Evolutionary conservation across 2,888 invertebrate species (phyloP), one percentile per base, ranked within the genome.

Genomic region (Drosophila algonquin): DNA sequence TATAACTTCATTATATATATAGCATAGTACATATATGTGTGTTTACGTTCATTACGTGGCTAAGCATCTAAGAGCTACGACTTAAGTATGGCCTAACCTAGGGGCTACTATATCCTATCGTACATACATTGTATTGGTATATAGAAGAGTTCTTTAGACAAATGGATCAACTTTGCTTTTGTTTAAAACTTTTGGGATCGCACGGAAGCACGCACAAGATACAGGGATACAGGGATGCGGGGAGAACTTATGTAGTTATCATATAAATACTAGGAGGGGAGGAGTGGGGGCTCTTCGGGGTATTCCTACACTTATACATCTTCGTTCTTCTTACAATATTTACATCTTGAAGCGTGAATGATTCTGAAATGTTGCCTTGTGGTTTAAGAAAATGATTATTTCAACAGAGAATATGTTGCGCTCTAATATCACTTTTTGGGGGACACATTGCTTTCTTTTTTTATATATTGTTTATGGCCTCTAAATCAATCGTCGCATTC

Each of bases 401-500:
- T 57, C 61, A 62, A 68, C 55, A 62, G 67, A 60, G 75, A 80
- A 82, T 75, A 79, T 86, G 77, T 83, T 81, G 81, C 86, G 83
- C 76, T 81, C 65, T 83, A 87, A 83, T 83, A 83, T 83, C 83
- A 83, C 83, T 84, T 86, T 86, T 64, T 56, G 54, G 67, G 58
- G 51, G 27, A 77, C 79, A 81, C 82, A 81, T 82, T 81, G 81
- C 82, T 47, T 51, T 32, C 3, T 35, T 12, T 14, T 14, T 40
- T n/a, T n/a, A 7, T n/a, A n/a, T 40, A 40, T 40, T 40, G 40
- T 65, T 78, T 82, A 82, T 83, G 83, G 83, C 83, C 83, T 83
- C 83, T 79, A 35, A 35, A 35, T 35, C 35, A 35, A 35, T 35
- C 5, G 35, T 35, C 35, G 35, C 35, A 35, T 35, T 35, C 35